A percentile compares a stretch with the other conserved stretches of the same genome.
These are phyloP conservation scores for Merluccius polli DNA, from an alignment of 2,797 vertebrate genomes.

Conservation along the genomic window DNA sequence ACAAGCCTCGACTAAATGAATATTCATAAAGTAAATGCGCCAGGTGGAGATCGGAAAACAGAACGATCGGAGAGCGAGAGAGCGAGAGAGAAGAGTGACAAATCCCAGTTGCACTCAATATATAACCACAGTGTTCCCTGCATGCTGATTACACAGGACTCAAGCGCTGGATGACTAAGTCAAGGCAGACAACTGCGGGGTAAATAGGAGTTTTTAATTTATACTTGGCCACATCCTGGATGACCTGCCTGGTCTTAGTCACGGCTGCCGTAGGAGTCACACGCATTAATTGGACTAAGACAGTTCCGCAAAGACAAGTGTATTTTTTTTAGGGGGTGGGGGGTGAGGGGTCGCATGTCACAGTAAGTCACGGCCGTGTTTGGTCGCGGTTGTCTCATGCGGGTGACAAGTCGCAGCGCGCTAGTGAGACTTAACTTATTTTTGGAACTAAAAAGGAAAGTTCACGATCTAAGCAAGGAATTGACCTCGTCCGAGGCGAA, in stretches of 20 bases:
- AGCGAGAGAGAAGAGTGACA: conserved; percentile 27
- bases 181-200: conserved; percentile 55
- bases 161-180: conserved; percentile 55
- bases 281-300: conserved; percentile 51
- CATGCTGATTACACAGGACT: conserved; percentile 64
- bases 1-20: too few relatives aligned
- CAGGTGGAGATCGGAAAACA: too few relatives aligned
- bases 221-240: conserved; percentile 53
- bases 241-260: conserved; percentile 57
- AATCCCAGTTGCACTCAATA: conserved; percentile 53
- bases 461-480: too few relatives aligned
- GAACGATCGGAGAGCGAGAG: background rate
- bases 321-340: conserved; percentile 43
- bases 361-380: conserved; percentile 29
- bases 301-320: conserved; percentile 44
- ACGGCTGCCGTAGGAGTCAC: conserved; percentile 58
- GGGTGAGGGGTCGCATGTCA: conserved; percentile 26
- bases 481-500: too few relatives aligned
- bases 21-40: too few relatives aligned
- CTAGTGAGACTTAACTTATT: conserved; percentile 29
- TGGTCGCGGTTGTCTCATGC: conserved; percentile 44
- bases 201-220: conserved; percentile 62
- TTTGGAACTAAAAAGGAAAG: conserved; percentile 10
- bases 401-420: conserved; percentile 14
- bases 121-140: conserved; percentile 51